Conservation (phyloP, 2,113 vertebrate genomes). For the Capra hircus region DNA sequence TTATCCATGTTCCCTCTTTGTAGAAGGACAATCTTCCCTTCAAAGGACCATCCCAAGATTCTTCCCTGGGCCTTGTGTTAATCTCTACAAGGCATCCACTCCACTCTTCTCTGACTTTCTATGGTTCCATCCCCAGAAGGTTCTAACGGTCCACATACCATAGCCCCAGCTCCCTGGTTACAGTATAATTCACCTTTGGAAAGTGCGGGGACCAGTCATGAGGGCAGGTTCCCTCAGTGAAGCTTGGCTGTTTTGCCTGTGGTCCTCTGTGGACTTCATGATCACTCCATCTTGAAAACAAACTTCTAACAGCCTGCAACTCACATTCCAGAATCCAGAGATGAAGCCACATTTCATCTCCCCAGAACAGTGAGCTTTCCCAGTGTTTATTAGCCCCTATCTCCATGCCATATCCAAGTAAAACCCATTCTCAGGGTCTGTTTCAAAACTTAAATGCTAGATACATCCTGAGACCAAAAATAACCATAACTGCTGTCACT, state of each 20-base stretch:
- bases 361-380: not conserved
- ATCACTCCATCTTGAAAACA: not conserved
- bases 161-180: not conserved
- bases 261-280: not conserved
- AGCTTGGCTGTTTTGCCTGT: not conserved
- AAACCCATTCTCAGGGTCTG: not conserved
- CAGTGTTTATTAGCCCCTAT: not conserved
- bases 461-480: not conserved
- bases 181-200: not conserved
- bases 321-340: not conserved
- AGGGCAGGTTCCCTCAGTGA: not conserved
- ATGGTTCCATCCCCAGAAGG: not conserved
- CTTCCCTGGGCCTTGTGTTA: no score
- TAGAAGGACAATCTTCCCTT: not conserved
- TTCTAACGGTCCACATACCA: not conserved
- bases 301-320: not conserved
- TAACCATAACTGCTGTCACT: not conserved
- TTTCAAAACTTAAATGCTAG: not conserved
- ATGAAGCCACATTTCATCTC: not conserved
- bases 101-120: not conserved
- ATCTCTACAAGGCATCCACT: not conserved
- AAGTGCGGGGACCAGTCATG: not conserved
- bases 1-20: not conserved
- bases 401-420: not conserved
- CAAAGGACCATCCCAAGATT: not conserved